Percentiles rank a stretch among this genome's conserved stretches.
These are phyloP conservation scores for Epinotia brunnichana DNA, from an alignment of 2,888 invertebrate species.

Conservation along the genomic window DNA sequence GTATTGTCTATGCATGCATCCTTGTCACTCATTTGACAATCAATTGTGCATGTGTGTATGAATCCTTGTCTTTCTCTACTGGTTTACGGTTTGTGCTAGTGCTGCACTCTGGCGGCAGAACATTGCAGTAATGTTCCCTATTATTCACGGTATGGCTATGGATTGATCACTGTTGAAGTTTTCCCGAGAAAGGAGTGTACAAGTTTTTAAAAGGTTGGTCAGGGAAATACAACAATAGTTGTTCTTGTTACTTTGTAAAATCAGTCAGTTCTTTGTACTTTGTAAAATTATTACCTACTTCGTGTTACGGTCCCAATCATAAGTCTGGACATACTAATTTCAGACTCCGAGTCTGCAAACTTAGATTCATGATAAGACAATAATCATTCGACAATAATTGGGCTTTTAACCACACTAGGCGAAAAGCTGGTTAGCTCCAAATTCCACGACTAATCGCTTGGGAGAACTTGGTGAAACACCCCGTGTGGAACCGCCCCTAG, in stretches of 20 bases:
- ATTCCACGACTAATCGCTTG: conserved; percentile 55
- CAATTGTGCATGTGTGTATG: too few relatives aligned
- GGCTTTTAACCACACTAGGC: conserved; percentile 49
- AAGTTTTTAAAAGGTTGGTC: too few relatives aligned
- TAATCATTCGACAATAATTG: conserved; percentile 36
- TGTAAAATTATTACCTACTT: background rate
- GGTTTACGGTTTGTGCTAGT: too few relatives aligned
- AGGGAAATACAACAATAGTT: too few relatives aligned
- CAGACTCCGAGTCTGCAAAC: conserved; percentile 16
- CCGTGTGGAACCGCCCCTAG: conserved; percentile 34
- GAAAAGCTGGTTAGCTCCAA: conserved; percentile 52
- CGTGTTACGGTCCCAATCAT: background rate
- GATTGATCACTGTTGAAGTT: background rate
- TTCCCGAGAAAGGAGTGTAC: too few relatives aligned
- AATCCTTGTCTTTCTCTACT: too few relatives aligned
- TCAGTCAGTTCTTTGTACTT: background rate
- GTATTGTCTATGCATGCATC: too few relatives aligned
- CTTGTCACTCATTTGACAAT: too few relatives aligned
- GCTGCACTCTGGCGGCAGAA: too few relatives aligned
- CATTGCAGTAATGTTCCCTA: too few relatives aligned
- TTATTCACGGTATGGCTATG: background rate
- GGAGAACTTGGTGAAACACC: conserved; percentile 49
- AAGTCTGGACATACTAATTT: background rate
- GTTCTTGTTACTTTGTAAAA: too few relatives aligned
- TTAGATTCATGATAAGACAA: conserved; percentile 24